Conservation (phyloP, 1,140 invertebrate species). For the Panulirus ornatus region DNA sequence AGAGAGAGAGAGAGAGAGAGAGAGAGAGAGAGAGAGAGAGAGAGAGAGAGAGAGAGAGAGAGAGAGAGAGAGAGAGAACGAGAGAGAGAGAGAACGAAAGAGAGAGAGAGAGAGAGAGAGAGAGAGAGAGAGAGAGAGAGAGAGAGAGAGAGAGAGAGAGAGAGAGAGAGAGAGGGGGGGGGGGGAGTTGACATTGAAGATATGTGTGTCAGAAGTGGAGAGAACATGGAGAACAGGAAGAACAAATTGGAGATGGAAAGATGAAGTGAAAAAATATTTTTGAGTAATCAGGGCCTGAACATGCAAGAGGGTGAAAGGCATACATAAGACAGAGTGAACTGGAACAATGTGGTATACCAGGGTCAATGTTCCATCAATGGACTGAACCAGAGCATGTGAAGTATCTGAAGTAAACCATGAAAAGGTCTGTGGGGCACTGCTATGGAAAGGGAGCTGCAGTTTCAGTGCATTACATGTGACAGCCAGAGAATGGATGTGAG, state of each 20-base stretch:
- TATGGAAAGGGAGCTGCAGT: too few species aligned
- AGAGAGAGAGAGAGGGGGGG: background rate
- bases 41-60: conserved; percentile 7
- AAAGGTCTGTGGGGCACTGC: too few species aligned
- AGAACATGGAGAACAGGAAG: background rate
- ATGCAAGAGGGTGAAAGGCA: too few species aligned
- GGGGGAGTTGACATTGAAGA: background rate
- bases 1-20: background rate
- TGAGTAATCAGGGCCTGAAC: too few species aligned
- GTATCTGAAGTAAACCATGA: too few species aligned
- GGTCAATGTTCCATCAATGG: too few species aligned
- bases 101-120: conserved; percentile 11
- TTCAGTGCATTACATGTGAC: too few species aligned
- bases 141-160: conserved; percentile 2
- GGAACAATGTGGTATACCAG: too few species aligned
- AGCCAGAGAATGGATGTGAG: too few species aligned
- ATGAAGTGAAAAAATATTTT: background rate
- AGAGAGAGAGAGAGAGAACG: background rate
- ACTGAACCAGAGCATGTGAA: too few species aligned
- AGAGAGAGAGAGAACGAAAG: background rate
- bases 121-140: conserved; percentile 5
- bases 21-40: background rate
- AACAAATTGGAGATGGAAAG: background rate
- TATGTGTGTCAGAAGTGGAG: background rate
- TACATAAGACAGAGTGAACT: too few species aligned